Evolutionary conservation across 2,113 vertebrate species (phyloP).

Genomic region (Forbesichthys papilliferus): DNA sequence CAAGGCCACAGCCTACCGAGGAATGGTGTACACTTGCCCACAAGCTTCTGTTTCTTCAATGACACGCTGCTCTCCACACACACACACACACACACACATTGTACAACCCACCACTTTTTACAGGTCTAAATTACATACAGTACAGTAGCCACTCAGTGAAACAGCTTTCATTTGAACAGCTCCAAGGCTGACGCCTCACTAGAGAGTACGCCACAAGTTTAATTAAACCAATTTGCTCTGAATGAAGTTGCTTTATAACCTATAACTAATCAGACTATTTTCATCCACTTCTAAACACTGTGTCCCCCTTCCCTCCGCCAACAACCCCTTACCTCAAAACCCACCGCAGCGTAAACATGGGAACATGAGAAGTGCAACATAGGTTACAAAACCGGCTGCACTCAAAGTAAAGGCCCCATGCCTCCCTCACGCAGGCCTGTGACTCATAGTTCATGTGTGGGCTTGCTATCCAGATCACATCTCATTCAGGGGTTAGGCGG

Average conservation of each 20-base stretch:
- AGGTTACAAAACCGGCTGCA: neutral
- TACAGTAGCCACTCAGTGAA: neutral
- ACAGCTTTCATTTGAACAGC: neutral
- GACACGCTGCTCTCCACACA: slow-evolving; percentile 5
- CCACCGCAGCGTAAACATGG: slow-evolving; percentile 26
- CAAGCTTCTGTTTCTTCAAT: slow-evolving; percentile 34
- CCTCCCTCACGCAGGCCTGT: neutral
- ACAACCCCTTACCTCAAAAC: slow-evolving; percentile 29
- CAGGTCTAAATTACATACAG: slow-evolving; percentile 5
- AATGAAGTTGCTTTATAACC: slow-evolving; percentile 30
- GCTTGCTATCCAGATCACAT: slow-evolving; percentile 45
- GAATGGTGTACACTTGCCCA: slow-evolving; percentile 25
- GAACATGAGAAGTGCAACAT: slow-evolving; percentile 22
- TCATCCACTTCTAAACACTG: slow-evolving; percentile 24
- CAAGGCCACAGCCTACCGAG: slow-evolving; percentile 19
- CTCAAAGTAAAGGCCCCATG: too few relatives aligned
- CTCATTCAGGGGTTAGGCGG: slow-evolving; percentile 40
- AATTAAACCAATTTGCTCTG: slow-evolving; percentile 28
- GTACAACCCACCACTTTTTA: slow-evolving; percentile 15
- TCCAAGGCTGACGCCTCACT: slow-evolving; percentile 11
- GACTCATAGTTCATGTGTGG: slow-evolving; percentile 36
- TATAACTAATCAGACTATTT: slow-evolving; percentile 18
- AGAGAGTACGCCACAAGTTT: slow-evolving; percentile 7
- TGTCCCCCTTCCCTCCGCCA: neutral
- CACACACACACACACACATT: slow-evolving; percentile 10